phyloP scores from a whole-genome alignment of 1,140 invertebrate species.

The Mesaphorura yosii region DNA sequence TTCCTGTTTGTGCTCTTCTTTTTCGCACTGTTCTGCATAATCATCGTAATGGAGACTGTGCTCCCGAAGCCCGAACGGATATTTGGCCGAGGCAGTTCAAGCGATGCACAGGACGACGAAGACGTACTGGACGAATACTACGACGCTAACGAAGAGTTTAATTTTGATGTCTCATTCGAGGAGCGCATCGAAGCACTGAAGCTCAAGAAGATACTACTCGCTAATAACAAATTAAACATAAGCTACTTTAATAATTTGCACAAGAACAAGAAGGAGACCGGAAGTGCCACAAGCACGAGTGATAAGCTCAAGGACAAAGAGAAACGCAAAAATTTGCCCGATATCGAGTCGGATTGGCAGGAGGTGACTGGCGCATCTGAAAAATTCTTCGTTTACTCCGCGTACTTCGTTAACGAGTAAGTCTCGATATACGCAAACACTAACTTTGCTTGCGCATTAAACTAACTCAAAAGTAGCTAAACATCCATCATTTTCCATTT shows the following conservation, averaged over 20 bases:
- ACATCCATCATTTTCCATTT: slow-evolving; percentile 37
- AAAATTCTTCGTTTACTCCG: slow-evolving; percentile 85
- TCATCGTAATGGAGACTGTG: slow-evolving; percentile 69
- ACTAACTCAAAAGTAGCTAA: background rate
- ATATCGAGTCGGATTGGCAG: slow-evolving; percentile 35
- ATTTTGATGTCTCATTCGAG: slow-evolving; percentile 25
- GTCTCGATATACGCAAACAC: background rate
- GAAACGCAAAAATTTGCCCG: background rate
- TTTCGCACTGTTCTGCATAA: slow-evolving; percentile 72
- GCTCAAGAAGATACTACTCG: background rate
- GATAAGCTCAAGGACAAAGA: too few species aligned
- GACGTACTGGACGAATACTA: slow-evolving; percentile 17
- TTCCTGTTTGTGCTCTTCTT: slow-evolving; percentile 81
- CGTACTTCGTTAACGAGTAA: slow-evolving; percentile 55
- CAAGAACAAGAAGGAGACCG: background rate
- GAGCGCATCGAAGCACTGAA: slow-evolving; percentile 3
- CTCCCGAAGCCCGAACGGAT: slow-evolving; percentile 37
- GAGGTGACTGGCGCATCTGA: slow-evolving; percentile 36
- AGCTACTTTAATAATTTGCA: background rate
- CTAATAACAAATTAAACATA: background rate
- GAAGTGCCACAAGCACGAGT: background rate
- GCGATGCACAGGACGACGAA: slow-evolving; percentile 17
- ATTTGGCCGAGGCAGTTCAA: slow-evolving; percentile 22
- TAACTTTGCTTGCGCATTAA: background rate
- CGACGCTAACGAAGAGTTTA: slow-evolving; percentile 15